phyloP scores from a whole-genome alignment of 2,113 vertebrate species.

The Neotoma lepida region DNA sequence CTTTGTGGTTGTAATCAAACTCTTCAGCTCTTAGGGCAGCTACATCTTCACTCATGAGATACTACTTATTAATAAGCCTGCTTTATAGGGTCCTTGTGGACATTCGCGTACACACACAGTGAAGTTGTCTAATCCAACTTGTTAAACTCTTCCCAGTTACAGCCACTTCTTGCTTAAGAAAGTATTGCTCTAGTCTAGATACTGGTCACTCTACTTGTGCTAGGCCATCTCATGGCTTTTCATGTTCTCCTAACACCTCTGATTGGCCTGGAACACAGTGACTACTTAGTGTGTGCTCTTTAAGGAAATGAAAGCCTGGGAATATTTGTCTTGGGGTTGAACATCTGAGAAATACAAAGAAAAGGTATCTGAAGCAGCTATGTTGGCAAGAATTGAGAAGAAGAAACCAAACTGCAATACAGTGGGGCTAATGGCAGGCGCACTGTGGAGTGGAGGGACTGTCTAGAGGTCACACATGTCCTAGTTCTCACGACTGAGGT shows the following conservation, averaged over 20 bases:
- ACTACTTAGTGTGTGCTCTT: neutral
- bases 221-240: neutral
- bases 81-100: neutral
- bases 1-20: too few species aligned
- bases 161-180: neutral
- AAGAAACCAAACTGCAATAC: neutral
- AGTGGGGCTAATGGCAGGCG: neutral
- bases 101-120: fast-evolving
- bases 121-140: fast-evolving
- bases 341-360: neutral
- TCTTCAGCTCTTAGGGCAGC: too few species aligned
- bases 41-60: too few species aligned
- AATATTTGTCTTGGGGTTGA: too few species aligned
- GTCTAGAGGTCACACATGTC: neutral
- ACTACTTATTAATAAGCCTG: fast-evolving
- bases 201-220: neutral
- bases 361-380: neutral
- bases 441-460: too few species aligned
- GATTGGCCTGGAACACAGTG: neutral
- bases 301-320: neutral
- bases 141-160: neutral
- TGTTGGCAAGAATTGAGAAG: neutral
- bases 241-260: neutral
- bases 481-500: fast-evolving
- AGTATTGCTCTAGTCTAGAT: too few species aligned